Percentiles rank a stretch among this genome's conserved stretches.
phyloP scores from a whole-genome alignment of 2,113 vertebrate species.

The Rhinoderma darwinii region DNA sequence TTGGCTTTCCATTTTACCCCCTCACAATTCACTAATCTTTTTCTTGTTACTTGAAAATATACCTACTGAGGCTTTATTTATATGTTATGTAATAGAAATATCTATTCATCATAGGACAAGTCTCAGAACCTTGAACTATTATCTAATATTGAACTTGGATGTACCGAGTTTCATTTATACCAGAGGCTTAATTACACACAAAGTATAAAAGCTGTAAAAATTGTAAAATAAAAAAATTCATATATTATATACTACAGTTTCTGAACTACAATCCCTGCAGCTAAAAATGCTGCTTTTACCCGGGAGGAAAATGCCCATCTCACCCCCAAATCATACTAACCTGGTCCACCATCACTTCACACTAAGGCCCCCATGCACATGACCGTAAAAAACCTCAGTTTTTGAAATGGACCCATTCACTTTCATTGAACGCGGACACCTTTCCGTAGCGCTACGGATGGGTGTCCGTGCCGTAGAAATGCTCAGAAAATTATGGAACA shows the following conservation, averaged over 20 bases:
- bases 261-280: background rate
- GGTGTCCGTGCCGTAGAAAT: too few relatives aligned
- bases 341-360: too few relatives aligned
- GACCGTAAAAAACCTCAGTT: too few relatives aligned
- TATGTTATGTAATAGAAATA: slow-evolving; percentile 20
- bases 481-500: too few relatives aligned
- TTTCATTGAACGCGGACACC: too few relatives aligned
- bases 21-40: slow-evolving; percentile 22
- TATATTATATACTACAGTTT: background rate
- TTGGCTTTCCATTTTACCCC: slow-evolving; percentile 27
- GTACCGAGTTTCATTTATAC: background rate
- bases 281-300: background rate
- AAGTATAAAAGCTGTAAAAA: background rate
- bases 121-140: background rate
- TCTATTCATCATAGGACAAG: slow-evolving; percentile 24
- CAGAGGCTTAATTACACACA: background rate
- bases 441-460: too few relatives aligned
- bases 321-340: background rate
- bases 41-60: slow-evolving; percentile 15
- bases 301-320: background rate
- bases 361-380: too few relatives aligned
- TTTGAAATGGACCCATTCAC: too few relatives aligned
- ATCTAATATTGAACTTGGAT: slow-evolving; percentile 13
- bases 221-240: background rate
- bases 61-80: slow-evolving; percentile 27